Evolutionary conservation across 1,140 invertebrate species (phyloP).

Genomic region (Latrodectus geometricus): DNA sequence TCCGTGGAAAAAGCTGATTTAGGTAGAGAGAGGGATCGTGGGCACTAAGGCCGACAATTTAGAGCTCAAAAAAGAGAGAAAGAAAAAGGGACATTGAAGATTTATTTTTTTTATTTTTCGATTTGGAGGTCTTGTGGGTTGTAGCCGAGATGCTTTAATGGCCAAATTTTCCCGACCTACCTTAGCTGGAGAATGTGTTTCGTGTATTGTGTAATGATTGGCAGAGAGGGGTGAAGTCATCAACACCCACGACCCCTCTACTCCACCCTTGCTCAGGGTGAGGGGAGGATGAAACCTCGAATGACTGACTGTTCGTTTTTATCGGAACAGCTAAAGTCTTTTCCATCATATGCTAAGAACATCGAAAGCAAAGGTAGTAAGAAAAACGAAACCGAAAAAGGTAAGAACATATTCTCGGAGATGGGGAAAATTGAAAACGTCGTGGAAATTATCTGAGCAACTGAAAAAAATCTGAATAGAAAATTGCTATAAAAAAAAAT

Average conservation of each 20-base stretch:
- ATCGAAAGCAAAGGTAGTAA: slow-evolving; percentile 15
- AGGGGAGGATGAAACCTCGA: not conserved
- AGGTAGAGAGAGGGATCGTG: not conserved
- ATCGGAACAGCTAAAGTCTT: slow-evolving; percentile 41
- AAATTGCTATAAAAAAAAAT: slow-evolving; percentile 7
- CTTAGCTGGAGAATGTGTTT: slow-evolving; percentile 30
- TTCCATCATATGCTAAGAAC: slow-evolving; percentile 26
- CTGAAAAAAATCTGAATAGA: slow-evolving; percentile 1
- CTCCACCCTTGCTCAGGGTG: not conserved
- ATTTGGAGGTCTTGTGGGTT: not conserved
- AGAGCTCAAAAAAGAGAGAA: not conserved
- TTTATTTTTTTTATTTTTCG: not conserved
- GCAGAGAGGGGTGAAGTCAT: slow-evolving; percentile 51
- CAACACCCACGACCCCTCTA: slow-evolving; percentile 24
- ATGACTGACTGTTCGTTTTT: slow-evolving; percentile 47
- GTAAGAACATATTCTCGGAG: slow-evolving; percentile 16
- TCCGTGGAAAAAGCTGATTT: slow-evolving; percentile 32
- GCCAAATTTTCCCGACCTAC: slow-evolving; percentile 20
- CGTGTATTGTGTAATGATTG: slow-evolving; percentile 48
- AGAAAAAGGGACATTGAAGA: not conserved
- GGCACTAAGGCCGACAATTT: too few species aligned
- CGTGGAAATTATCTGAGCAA: slow-evolving; percentile 21
- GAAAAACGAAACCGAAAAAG: slow-evolving; percentile 2
- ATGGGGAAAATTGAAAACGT: slow-evolving; percentile 17
- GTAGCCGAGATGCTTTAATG: slow-evolving; percentile 18